A percentile compares a stretch with the other conserved stretches of the same genome.
Evolutionary conservation across 2,888 invertebrate species (phyloP).

Genomic region (Mechanitis messenoides): DNA sequence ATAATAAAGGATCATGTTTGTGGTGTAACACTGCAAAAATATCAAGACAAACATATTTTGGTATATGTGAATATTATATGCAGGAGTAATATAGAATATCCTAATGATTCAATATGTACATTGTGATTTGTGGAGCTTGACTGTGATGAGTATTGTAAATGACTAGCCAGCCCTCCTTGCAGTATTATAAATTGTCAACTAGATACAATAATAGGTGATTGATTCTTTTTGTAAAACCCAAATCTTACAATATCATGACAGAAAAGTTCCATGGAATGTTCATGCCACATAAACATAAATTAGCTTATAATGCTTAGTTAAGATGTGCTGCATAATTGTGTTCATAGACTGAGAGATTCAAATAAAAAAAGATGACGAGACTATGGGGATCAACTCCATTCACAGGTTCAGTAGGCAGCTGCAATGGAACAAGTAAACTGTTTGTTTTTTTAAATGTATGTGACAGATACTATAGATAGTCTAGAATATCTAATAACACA

Average conservation of each 20-base stretch:
- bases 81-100: conserved; percentile 55
- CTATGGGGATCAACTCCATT: conserved; percentile 1
- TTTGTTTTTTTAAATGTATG: conserved; percentile 20
- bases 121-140: conserved; percentile 56
- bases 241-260: conserved; percentile 43
- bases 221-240: neutral
- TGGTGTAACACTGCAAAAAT: conserved; percentile 60
- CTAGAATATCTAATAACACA: conserved; percentile 54
- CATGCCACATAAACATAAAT: conserved; percentile 72
- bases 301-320: conserved; percentile 76
- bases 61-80: conserved; percentile 73
- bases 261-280: conserved; percentile 63
- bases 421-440: conserved; percentile 17
- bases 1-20: conserved; percentile 50
- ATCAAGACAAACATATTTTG: conserved; percentile 77
- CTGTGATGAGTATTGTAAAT: conserved; percentile 45
- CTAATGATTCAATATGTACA: conserved; percentile 46
- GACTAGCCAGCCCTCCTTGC: conserved; percentile 15
- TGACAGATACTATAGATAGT: conserved; percentile 42
- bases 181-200: conserved; percentile 26
- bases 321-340: conserved; percentile 74
- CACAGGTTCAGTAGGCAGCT: conserved; percentile 11
- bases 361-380: conserved; percentile 20
- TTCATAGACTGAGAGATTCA: conserved; percentile 71
- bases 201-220: neutral